Evolutionary conservation across 2,113 vertebrate species (phyloP), one percentile per base, ranked within the genome.

Genomic region (Oreochromis spilurus): DNA sequence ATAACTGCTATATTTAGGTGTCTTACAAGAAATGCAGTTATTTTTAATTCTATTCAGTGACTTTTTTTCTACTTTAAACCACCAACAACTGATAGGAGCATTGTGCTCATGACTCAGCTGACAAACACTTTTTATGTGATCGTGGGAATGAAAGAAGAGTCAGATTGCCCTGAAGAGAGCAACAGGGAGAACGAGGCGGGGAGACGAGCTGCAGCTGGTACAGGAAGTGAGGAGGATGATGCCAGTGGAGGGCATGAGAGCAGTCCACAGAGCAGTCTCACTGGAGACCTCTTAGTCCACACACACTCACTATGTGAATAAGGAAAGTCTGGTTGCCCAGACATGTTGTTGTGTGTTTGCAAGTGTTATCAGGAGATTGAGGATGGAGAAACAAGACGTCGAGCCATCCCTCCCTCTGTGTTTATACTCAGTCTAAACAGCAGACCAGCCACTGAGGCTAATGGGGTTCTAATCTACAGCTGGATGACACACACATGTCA

Each of bases 341-440:
- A 89, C 78, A 88, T 88, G 87, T 83, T 91, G 36, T 52, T 84
- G 72, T 87, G 83, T 79, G 36, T 87, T 65, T 90, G 62, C 24
- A 52, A 83, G 75, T 84, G 82, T 91, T 94, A 95, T 96, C 94
- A 57, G 84, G 40, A 85, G 81, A 77, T 72, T 84, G 50, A 86
- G 84, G 83, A 92, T 91, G 89, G 90, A 94, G 93, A 82, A 91
- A 87, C 87, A 93, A 92, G 86, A 93, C 82, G 36, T 85, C 43
- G 16, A 90, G 92, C 90, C 89, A 94, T 95, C 94, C 83, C 90
- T 94, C 94, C 93, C 91, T 88, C 67, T 90, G 83, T 97, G 95
- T 96, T 96, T 96, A 96, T 88, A 85, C 57, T 89, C 87, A 81
- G 90, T 94, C 95, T 93, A 96, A 97, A 96, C 95, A 96, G 92